Base-by-base conservation (phyloP, 2,113 vertebrate genomes). In the Antennarius striatus region DNA sequence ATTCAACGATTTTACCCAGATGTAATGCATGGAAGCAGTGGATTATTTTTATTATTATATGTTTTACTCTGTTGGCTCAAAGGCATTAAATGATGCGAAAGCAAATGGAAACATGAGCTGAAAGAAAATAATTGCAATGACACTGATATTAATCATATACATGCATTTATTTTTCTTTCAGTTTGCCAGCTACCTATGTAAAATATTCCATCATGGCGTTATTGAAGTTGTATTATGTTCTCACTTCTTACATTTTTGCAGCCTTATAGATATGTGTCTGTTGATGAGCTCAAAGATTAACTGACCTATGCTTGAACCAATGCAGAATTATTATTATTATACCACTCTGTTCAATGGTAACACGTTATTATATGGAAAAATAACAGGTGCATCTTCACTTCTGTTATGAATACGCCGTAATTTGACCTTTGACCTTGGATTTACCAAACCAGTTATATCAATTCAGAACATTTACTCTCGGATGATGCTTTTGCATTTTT, bases 1-100 rank as follows among this genome's bases (percentile, higher is more conserved):
- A 63, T 47, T 83, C 80, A 83, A 52, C 80, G 80, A 75, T 86
- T 82, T 86, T 80, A 86, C 68, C 57, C 52, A 22, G 67, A 75
- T 17, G 0, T 48, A 16, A 51, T 10, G 50, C 75, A 71, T 58
- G 63, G 63, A 8, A 66, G 73, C 71, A 59, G 58, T 0, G 12
- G 16, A 39, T 52, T 17, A 46, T 29, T 56, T 47, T 66, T 36
- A 16, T 62, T 48, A 8, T 30, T 30, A 7, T 4, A 3, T 17
- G 32, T 36, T 36, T 7, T 36, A 36, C 7, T 36, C 32, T 5
- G 32, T 54, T 45, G 51, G 40, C 52, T 48, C 17, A 64, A 53
- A 66, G 28, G 62, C 56, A 50, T 55, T 3, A 48, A 69, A 50
- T 2, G 3, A 46, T 56, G 12, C 16, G 1, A 29, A 36, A 10